Conservation (phyloP, 2,888 invertebrate species). For the Drosophila paranaensis region DNA sequence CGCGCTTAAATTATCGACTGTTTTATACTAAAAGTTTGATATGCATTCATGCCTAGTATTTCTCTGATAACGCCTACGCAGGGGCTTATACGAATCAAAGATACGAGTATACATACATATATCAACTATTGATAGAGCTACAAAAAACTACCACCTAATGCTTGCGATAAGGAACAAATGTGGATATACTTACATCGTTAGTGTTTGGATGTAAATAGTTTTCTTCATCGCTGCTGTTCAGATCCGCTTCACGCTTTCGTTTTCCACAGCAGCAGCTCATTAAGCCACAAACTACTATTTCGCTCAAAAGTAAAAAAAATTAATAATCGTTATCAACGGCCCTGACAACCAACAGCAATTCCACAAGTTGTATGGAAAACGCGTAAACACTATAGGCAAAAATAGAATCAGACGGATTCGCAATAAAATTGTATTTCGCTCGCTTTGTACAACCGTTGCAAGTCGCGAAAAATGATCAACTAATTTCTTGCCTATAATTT, state of each 20-base stretch:
- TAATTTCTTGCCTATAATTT: constrained; percentile 37
- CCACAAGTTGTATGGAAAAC: constrained; percentile 1
- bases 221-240: constrained; percentile 26
- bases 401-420: neutral
- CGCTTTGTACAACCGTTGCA: constrained; percentile 41
- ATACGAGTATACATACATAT: no score
- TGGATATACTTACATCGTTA: constrained; percentile 48
- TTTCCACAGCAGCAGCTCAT: constrained; percentile 61
- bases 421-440: neutral
- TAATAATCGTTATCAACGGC: neutral
- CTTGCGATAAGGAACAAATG: neutral
- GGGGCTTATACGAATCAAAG: constrained; percentile 3
- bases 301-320: neutral
- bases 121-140: neutral
- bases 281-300: neutral
- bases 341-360: neutral
- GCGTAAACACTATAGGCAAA: neutral
- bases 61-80: constrained; percentile 24
- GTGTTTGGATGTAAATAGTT: constrained; percentile 16
- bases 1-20: constrained; percentile 40
- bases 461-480: constrained; percentile 46
- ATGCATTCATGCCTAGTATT: neutral
- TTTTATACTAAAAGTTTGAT: constrained; percentile 13
- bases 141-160: neutral
- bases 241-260: constrained; percentile 31